phyloP scores from a whole-genome alignment of 2,888 invertebrate genomes.

The Ceriagrion tenellum region DNA sequence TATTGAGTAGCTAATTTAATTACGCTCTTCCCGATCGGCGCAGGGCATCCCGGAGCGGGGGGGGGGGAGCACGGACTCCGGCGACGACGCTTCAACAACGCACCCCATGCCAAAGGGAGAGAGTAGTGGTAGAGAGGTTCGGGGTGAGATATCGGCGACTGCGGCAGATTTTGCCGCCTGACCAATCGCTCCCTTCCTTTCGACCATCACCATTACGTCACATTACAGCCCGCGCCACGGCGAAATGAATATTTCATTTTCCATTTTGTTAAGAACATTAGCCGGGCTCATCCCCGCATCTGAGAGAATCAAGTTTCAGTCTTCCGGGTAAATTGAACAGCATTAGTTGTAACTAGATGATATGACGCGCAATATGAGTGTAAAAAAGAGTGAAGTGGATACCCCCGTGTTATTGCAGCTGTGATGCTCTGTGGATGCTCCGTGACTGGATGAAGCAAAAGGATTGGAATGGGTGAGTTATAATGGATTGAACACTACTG shows the following conservation, averaged over 20 bases:
- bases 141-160: no score
- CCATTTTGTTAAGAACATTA: background rate
- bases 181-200: no score
- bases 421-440: no score
- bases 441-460: no score
- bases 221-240: no score
- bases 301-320: background rate
- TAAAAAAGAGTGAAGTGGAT: background rate
- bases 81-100: background rate
- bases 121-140: no score
- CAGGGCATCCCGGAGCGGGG: background rate
- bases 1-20: constrained; percentile 14
- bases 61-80: background rate
- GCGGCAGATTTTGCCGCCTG: no score
- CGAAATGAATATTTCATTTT: background rate
- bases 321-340: background rate
- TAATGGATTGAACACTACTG: no score
- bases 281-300: background rate
- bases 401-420: no score
- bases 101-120: background rate
- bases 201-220: no score
- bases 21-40: background rate
- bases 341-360: background rate
- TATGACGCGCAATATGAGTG: background rate
- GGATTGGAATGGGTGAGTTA: no score